phyloP scores from a whole-genome alignment of 2,113 vertebrate species.

The Spheniscus mendiculus region DNA sequence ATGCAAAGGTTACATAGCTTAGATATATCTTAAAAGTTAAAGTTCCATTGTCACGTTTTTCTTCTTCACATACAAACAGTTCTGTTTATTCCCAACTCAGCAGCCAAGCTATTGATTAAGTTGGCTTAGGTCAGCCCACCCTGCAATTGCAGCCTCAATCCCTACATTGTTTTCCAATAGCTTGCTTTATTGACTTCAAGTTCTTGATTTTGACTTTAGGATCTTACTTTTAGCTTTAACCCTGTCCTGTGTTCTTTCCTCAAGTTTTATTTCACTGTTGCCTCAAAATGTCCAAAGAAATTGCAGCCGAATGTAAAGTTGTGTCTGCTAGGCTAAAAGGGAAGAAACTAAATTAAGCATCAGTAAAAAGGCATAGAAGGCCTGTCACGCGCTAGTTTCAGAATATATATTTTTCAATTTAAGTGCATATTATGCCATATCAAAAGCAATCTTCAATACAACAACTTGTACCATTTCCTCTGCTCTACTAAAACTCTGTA shows the following conservation, averaged over 20 bases:
- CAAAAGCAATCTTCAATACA: not conserved
- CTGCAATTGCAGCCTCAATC: not conserved
- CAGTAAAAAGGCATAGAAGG: not conserved
- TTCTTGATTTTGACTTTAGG: not conserved
- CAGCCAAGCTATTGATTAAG: not conserved
- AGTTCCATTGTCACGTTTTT: not conserved
- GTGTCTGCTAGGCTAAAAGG: not conserved
- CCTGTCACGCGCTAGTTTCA: not conserved
- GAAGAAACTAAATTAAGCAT: not conserved
- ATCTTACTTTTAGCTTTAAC: conserved; percentile 6
- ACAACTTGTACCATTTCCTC: not conserved
- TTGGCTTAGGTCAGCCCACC: not conserved
- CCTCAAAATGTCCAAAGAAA: not conserved
- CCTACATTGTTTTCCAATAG: conserved; percentile 22
- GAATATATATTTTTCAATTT: not conserved
- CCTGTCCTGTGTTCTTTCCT: not conserved
- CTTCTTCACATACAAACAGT: not conserved
- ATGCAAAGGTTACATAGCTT: not conserved
- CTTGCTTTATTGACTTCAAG: not conserved
- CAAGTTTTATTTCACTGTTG: not conserved
- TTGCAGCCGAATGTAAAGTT: not conserved
- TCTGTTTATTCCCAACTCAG: conserved; percentile 21
- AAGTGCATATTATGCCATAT: not conserved
- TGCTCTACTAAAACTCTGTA: not conserved
- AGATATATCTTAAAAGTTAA: not conserved